phyloP scores from a whole-genome alignment of 2,888 invertebrate genomes.

The Drosophila percnosoma region DNA sequence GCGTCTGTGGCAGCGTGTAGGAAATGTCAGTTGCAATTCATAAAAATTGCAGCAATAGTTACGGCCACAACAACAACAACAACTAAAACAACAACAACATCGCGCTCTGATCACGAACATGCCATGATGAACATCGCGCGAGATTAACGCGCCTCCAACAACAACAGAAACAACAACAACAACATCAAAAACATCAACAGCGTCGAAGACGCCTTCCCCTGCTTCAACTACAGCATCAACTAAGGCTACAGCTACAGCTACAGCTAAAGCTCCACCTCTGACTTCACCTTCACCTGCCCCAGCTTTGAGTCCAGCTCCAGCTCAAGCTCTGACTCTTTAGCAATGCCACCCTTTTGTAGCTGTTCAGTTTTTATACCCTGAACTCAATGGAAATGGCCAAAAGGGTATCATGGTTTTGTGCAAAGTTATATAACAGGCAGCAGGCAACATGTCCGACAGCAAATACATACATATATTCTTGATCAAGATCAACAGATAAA shows the following conservation, averaged over 20 bases:
- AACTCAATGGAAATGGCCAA: not conserved
- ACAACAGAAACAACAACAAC: constrained; percentile 27
- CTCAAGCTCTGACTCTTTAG: constrained; percentile 13
- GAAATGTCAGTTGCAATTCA: constrained; percentile 84
- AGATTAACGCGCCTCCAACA: constrained; percentile 65
- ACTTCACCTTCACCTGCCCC: constrained; percentile 5
- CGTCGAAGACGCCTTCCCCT: constrained; percentile 39
- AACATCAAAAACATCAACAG: constrained; percentile 20
- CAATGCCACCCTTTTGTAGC: constrained; percentile 42
- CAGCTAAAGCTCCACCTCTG: constrained; percentile 18
- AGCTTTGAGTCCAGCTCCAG: constrained; percentile 10
- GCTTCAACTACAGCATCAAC: constrained; percentile 15
- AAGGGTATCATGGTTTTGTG: not conserved
- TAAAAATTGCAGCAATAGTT: constrained; percentile 79
- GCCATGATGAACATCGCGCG: constrained; percentile 77
- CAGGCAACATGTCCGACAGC: not conserved
- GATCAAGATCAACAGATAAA: not conserved
- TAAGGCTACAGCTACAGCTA: constrained; percentile 3
- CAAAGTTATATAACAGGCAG: not conserved
- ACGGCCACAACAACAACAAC: constrained; percentile 39
- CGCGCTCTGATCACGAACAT: constrained; percentile 71
- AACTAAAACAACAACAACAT: constrained; percentile 8
- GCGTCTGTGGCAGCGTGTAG: constrained; percentile 63
- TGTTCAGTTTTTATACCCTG: constrained; percentile 5
- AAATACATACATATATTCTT: not conserved